These are phyloP conservation scores for Pygmarrhopalites habei DNA, from an alignment of 1,140 invertebrate genomes.

Conservation along the genomic window DNA sequence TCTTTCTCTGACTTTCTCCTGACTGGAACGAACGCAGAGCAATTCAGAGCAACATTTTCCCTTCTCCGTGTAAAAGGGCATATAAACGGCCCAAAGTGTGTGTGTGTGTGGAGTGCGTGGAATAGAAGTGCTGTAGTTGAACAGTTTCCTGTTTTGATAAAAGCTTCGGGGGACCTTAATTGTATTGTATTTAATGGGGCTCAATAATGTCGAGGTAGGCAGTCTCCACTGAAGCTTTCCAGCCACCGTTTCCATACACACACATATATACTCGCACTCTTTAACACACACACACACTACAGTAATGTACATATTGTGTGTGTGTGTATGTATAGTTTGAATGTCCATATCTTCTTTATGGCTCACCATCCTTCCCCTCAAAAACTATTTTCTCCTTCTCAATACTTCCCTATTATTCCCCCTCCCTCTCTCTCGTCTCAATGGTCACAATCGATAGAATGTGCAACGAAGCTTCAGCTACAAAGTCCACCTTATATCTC, in stretches of 20 bases:
- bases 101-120: background rate
- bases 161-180: slow-evolving; percentile 42
- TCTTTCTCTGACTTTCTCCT: too few relatives aligned
- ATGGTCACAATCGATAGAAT: slow-evolving; percentile 1
- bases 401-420: background rate
- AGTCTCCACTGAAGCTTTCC: too few relatives aligned
- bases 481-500: background rate
- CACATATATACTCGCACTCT: too few relatives aligned
- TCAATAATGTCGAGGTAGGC: slow-evolving; percentile 33
- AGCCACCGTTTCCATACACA: too few relatives aligned
- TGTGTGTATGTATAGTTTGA: too few relatives aligned
- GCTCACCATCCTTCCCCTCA: background rate
- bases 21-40: too few relatives aligned
- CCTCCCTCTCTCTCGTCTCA: background rate
- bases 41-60: too few relatives aligned
- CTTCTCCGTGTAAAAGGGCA: too few relatives aligned
- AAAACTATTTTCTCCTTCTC: too few relatives aligned
- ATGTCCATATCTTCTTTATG: background rate
- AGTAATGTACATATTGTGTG: too few relatives aligned
- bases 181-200: slow-evolving; percentile 38
- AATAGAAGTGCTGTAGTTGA: slow-evolving; percentile 7
- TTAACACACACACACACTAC: too few relatives aligned
- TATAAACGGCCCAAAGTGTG: too few relatives aligned
- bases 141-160: slow-evolving; percentile 40
- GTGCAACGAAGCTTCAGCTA: background rate